Evolutionary conservation across 2,888 invertebrate genomes (phyloP).

Genomic region (Ornithoptera priamus): DNA sequence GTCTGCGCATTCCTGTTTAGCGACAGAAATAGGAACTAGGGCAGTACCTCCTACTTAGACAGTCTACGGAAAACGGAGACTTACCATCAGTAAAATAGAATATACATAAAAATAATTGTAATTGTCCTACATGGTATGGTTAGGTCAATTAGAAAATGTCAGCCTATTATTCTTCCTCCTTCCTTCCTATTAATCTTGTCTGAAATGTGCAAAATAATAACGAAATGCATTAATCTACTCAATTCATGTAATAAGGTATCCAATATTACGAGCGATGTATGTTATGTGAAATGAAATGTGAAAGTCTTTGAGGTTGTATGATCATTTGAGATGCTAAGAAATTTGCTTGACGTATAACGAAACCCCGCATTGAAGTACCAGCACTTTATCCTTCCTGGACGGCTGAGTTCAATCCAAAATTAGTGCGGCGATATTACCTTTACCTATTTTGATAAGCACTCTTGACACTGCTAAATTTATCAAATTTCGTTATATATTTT

Average conservation of each 20-base stretch:
- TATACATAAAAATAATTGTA: too few species aligned
- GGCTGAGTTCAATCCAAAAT: conserved; percentile 18
- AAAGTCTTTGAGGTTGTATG: conserved; percentile 18
- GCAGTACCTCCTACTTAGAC: too few species aligned
- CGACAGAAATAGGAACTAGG: too few species aligned
- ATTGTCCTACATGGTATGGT: too few species aligned
- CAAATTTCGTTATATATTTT: not conserved
- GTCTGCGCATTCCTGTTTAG: too few species aligned
- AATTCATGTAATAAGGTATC: conserved; percentile 8
- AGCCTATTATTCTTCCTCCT: too few species aligned
- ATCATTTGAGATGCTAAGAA: conserved; percentile 18
- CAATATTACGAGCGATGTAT: not conserved
- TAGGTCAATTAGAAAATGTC: too few species aligned
- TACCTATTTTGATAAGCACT: conserved; percentile 5
- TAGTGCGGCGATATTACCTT: conserved; percentile 23
- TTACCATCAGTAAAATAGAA: too few species aligned
- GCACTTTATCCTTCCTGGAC: conserved; percentile 19
- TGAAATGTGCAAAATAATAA: too few species aligned
- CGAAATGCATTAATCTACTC: not conserved
- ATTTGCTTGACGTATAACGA: conserved; percentile 19
- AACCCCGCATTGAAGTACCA: conserved; percentile 22
- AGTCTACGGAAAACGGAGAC: too few species aligned
- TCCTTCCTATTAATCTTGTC: too few species aligned
- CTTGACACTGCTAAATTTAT: conserved; percentile 5
- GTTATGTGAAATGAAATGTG: conserved; percentile 12